Percentiles rank a stretch among this genome's conserved stretches.
Evolutionary conservation across 2,113 vertebrate genomes (phyloP).

Genomic region (Lepus europaeus): DNA sequence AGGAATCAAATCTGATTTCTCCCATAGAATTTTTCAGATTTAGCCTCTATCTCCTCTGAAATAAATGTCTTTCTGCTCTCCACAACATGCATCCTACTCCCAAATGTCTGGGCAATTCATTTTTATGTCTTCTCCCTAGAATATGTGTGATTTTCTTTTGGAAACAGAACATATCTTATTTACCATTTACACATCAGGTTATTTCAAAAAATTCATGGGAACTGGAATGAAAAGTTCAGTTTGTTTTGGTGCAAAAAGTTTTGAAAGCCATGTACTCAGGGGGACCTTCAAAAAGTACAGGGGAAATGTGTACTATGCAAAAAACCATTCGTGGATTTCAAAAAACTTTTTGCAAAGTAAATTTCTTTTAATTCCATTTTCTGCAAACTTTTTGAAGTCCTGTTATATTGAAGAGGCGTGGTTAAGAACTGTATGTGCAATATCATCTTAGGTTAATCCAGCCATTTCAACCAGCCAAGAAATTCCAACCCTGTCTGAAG

Average conservation of each 20-base stretch:
- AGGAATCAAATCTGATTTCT: slow-evolving; percentile 42
- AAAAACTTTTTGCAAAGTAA: too few relatives aligned
- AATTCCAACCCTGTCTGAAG: background rate
- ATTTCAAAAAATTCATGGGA: too few relatives aligned
- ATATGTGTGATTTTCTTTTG: slow-evolving; percentile 14
- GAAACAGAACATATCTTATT: background rate
- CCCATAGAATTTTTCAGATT: slow-evolving; percentile 46
- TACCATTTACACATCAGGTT: background rate
- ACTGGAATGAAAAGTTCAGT: too few relatives aligned
- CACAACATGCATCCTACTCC: background rate
- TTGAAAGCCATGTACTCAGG: too few relatives aligned
- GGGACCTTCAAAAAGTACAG: too few relatives aligned
- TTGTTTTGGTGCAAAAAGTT: too few relatives aligned
- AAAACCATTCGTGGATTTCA: too few relatives aligned
- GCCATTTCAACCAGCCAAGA: background rate
- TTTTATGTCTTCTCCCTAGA: slow-evolving; percentile 4
- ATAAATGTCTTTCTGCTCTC: slow-evolving; percentile 5
- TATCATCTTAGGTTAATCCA: background rate
- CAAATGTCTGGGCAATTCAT: slow-evolving; percentile 9
- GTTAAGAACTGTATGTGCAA: background rate
- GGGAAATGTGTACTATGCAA: too few relatives aligned
- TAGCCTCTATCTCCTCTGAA: background rate
- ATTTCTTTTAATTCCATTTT: too few relatives aligned
- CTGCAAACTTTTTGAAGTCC: too few relatives aligned
- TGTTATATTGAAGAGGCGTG: background rate